These are phyloP conservation scores for Campopleginae sp. DNA, from an alignment of 2,888 invertebrate species.

Conservation along the genomic window DNA sequence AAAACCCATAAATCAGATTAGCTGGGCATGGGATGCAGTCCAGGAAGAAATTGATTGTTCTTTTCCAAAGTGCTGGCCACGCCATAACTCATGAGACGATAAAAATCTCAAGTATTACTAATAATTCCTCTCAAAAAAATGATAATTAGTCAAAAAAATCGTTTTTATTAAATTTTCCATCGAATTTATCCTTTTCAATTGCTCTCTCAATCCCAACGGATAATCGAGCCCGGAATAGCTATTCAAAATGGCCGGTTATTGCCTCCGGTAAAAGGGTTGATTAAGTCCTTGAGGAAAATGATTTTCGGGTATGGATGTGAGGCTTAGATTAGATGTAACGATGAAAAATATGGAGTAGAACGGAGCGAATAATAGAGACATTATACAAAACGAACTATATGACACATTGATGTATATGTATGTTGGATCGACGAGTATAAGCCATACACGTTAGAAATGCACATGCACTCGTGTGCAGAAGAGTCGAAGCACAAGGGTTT, in stretches of 20 bases:
- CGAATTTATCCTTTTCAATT: not conserved
- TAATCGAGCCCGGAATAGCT: not conserved
- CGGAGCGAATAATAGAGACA: slow-evolving; percentile 49
- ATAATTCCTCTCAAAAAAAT: too few species aligned
- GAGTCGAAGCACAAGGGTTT: slow-evolving; percentile 77
- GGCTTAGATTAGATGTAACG: slow-evolving; percentile 13
- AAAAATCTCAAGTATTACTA: too few species aligned
- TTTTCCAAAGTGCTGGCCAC: too few species aligned
- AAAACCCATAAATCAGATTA: too few species aligned
- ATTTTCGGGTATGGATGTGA: slow-evolving; percentile 3
- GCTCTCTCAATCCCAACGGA: not conserved
- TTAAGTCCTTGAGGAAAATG: slow-evolving; percentile 13
- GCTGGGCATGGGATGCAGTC: too few species aligned
- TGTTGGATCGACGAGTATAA: not conserved
- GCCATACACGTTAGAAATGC: not conserved
- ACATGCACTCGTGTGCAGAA: slow-evolving; percentile 15
- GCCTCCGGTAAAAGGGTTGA: not conserved
- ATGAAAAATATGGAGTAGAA: slow-evolving; percentile 40
- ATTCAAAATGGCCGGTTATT: slow-evolving; percentile 9
- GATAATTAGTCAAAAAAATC: too few species aligned
- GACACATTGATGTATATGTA: not conserved
- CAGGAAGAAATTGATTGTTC: too few species aligned
- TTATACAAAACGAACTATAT: slow-evolving; percentile 8
- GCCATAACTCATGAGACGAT: too few species aligned
- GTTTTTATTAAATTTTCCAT: not conserved